Evolutionary conservation across 2,888 invertebrate species (phyloP).

Genomic region (Epiblema foenella): DNA sequence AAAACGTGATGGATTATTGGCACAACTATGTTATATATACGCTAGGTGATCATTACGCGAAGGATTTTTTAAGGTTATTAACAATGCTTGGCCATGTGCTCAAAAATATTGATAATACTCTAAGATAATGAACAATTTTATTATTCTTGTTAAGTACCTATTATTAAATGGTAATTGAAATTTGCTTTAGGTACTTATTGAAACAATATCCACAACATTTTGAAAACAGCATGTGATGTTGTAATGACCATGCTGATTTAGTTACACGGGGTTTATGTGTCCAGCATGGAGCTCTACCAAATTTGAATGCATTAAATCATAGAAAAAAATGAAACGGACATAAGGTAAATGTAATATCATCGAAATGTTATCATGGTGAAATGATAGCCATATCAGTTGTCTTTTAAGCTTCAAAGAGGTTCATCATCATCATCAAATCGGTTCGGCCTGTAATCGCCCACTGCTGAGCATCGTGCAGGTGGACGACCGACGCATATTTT

Average conservation of each 20-base stretch:
- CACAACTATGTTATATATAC: too few relatives aligned
- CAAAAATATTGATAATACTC: conserved; percentile 10
- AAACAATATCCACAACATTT: neutral
- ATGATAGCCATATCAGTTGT: neutral
- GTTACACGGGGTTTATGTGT: too few relatives aligned
- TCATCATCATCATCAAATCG: too few relatives aligned
- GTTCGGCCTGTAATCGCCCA: too few relatives aligned
- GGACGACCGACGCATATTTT: too few relatives aligned
- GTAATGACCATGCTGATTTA: neutral
- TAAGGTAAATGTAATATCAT: neutral
- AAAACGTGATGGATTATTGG: neutral
- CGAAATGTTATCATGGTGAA: too few relatives aligned
- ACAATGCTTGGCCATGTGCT: conserved; percentile 7
- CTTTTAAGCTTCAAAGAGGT: too few relatives aligned
- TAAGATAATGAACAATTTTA: neutral
- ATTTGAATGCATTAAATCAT: neutral
- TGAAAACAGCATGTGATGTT: neutral
- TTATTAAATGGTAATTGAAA: neutral
- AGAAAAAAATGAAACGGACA: neutral
- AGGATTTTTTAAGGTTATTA: neutral
- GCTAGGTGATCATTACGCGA: neutral
- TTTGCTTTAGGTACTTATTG: neutral
- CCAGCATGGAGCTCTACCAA: neutral
- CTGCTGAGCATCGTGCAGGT: too few relatives aligned
- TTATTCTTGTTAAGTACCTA: neutral